Evolutionary conservation across 1,140 invertebrate species (phyloP), one percentile per base, ranked within the genome.

Genomic region (Geopemphigus sp.): DNA sequence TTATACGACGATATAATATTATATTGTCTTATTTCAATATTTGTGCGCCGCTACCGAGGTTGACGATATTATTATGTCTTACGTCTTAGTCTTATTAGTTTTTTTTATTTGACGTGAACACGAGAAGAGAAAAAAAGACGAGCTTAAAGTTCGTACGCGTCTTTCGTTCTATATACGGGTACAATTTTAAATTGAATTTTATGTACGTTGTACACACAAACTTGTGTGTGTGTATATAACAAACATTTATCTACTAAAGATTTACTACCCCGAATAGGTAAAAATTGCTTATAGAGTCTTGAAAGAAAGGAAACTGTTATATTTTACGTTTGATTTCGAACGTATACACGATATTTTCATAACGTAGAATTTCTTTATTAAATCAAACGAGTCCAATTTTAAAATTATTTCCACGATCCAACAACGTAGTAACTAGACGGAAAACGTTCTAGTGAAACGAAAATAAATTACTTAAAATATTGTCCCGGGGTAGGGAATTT

Each of bases 121-220:
- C 45, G 14, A 17, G 1, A 47, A 45, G 14, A 45, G 29, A 29
- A 19, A 29, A n/a, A 63, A 2, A 39, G 45, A 66, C 39, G n/a
- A 22, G 32, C 32, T 45, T 22, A n/a, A 64, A 12, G 11, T 47
- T 17, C 47, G 22, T 29, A n/a, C 39, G 22, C 22, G n/a, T n/a
- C n/a, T n/a, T n/a, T n/a, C n/a, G n/a, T n/a, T n/a, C n/a, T n/a
- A n/a, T n/a, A n/a, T n/a, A n/a, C n/a, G n/a, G n/a, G n/a, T n/a
- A 68, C 39, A 68, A 47, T 47, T 68, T 47, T 45, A 47, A 68
- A 68, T 68, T 68, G n/a, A 68, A 47, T 68, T 22, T 68, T 32
- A 47, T 14, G 32, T 47, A n/a, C n/a, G n/a, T n/a, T n/a, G n/a
- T 4, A 14, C n/a, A 22, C 1, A 45, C 45, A n/a, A n/a, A n/a